A percentile compares a stretch with the other conserved stretches of the same genome.
Conservation (phyloP, 2,797 vertebrate genomes). For the Morelia viridis region DNA sequence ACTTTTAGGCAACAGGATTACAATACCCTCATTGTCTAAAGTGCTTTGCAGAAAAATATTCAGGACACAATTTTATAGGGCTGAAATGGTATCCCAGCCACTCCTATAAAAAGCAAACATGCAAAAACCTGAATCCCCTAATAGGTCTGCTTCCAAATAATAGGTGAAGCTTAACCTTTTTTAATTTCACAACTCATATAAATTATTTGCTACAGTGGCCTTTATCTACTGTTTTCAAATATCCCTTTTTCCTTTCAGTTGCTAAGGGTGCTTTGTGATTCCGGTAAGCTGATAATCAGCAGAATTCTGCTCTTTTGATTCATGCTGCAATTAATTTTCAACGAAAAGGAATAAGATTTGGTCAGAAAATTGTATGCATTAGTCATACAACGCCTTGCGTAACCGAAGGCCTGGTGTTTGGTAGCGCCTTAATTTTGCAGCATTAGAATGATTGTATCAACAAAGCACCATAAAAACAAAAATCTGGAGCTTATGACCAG, state of each 20-base stretch:
- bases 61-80: not conserved
- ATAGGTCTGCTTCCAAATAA: slow-evolving; percentile 64
- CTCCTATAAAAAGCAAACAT: slow-evolving; percentile 63
- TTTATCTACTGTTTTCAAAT: slow-evolving; percentile 63
- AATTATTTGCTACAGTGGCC: slow-evolving; percentile 65
- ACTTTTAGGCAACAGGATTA: not conserved
- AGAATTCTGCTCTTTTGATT: slow-evolving; percentile 59
- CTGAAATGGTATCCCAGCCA: slow-evolving; percentile 24
- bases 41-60: slow-evolving; percentile 22
- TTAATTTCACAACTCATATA: slow-evolving; percentile 61
- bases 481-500: slow-evolving; percentile 68
- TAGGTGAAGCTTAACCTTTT: slow-evolving; percentile 65
- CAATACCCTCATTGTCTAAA: not conserved
- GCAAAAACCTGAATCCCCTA: slow-evolving; percentile 61
- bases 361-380: slow-evolving; percentile 21
- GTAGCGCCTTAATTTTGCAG: slow-evolving; percentile 71
- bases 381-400: slow-evolving; percentile 56
- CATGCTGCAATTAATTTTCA: slow-evolving; percentile 62
- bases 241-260: slow-evolving; percentile 61
- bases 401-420: slow-evolving; percentile 62
- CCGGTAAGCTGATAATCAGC: slow-evolving; percentile 51
- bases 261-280: slow-evolving; percentile 61
- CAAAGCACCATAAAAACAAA: slow-evolving; percentile 52
- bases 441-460: slow-evolving; percentile 71
- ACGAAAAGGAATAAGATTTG: slow-evolving; percentile 61